Conservation (phyloP, 2,797 vertebrate species). For the Schizothorax lantsangensis region DNA sequence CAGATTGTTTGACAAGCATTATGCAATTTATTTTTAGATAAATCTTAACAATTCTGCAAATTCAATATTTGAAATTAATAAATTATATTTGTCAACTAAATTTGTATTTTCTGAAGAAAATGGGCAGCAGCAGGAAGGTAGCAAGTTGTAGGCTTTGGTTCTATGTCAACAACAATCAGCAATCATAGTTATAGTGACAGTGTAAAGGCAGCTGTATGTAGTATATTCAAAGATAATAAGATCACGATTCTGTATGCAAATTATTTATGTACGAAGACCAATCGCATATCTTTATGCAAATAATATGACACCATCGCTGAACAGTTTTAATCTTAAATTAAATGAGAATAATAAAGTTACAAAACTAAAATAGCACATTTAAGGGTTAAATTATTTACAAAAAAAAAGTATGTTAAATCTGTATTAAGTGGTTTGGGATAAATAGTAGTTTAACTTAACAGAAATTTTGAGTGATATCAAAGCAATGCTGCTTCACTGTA, state of each 20-base stretch:
- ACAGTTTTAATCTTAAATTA: not conserved
- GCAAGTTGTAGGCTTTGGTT: not conserved
- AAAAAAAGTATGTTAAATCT: not conserved
- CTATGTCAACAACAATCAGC: not conserved
- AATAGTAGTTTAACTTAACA: not conserved
- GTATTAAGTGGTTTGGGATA: not conserved
- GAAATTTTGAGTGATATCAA: not conserved
- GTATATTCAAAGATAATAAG: not conserved
- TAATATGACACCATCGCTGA: no score
- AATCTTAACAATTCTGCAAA: not conserved
- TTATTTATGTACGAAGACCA: no score
- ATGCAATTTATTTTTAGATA: not conserved
- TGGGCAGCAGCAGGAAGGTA: not conserved
- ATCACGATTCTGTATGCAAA: not conserved
- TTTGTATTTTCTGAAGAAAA: not conserved
- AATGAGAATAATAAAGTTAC: no score
- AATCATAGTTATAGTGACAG: not conserved
- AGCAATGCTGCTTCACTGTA: not conserved
- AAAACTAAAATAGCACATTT: not conserved
- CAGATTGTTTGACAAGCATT: not conserved
- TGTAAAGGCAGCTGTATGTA: not conserved
- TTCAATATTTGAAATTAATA: not conserved
- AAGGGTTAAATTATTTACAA: not conserved
- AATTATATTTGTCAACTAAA: not conserved
- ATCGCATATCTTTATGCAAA: no score